Base-by-base conservation (phyloP, 92 coral and sea anemone species). In the Paramuricea clavata region DNA sequence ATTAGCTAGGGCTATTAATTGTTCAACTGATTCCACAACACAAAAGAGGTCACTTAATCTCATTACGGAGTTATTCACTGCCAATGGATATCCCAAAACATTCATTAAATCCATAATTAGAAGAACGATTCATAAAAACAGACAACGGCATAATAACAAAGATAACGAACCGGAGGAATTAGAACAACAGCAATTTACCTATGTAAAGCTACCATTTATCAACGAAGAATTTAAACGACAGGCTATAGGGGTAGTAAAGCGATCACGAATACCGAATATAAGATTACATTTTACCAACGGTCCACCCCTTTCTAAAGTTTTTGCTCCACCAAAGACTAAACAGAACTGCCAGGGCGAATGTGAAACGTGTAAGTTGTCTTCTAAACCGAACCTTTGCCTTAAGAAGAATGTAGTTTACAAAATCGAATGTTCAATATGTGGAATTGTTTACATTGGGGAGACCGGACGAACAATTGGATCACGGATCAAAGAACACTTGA, bases 311-410 rank as follows among this genome's bases (percentile, higher is more conserved):
- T 78, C 90, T 19, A 77, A 65, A 30, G 49, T 86, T 19, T 86
- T 78, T 68, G 43, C 84, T 30, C 85, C 90, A 25, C 85, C 85
- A 16, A 86, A 86, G 68, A 76, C 35, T 10, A 78, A 78, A 78
- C 85, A 64, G 68, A 33, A 31, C 15, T 86, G 85, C 41, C 79
- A 54, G 23, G 50, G 50, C 25, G 67, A 85, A 32, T 85, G 88
- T 74, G 73, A 72, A 41, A 84, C 74, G 26, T 85, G 88, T 57
- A 27, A 39, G 33, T 19, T 69, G 35, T 30, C 88, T 28, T 47
- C 64, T 6, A 74, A 49, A 28, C 21, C 83, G 39, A 85, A 85
- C 83, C 39, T 26, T 3, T 74, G 88, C 74, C 69, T 74, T 7
- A 85, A 65, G 31, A n/a, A n/a, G n/a, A n/a, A n/a, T n/a, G n/a